Conservation (phyloP, 2,797 vertebrate genomes). For the Sebastes goodei region DNA sequence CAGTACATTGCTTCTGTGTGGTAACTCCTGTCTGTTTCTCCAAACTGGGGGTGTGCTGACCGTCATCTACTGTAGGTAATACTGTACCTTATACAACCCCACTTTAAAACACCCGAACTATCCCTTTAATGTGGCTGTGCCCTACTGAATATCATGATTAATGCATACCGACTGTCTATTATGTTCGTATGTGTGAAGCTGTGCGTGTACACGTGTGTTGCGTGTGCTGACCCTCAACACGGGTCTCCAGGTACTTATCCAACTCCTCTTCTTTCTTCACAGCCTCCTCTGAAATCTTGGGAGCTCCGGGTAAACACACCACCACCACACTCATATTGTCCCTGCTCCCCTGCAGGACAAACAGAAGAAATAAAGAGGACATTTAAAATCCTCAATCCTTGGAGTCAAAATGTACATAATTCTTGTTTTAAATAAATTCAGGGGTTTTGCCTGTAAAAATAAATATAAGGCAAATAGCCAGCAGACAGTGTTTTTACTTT, state of each 20-base stretch:
- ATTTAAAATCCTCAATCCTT: background rate
- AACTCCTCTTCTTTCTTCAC: conserved; percentile 94
- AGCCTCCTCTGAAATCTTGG: conserved; percentile 96
- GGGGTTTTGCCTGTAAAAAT: background rate
- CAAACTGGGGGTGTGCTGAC: too few species aligned
- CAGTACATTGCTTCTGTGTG: too few species aligned
- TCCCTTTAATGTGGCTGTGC: too few species aligned
- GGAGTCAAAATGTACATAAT: background rate
- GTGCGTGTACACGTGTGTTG: background rate
- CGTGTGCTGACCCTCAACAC: conserved; percentile 90
- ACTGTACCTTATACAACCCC: too few species aligned
- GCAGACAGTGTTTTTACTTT: background rate
- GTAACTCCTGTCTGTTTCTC: too few species aligned
- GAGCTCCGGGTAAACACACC: conserved; percentile 96
- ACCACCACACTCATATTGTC: conserved; percentile 99
- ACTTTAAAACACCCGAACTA: too few species aligned
- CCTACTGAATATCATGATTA: background rate
- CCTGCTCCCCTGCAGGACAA: conserved; percentile 90
- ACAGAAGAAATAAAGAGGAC: background rate
- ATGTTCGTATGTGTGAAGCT: background rate
- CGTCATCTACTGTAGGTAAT: too few species aligned
- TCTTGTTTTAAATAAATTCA: background rate
- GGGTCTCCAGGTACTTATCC: conserved; percentile 96
- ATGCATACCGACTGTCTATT: background rate
- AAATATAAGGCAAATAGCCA: background rate